Evolutionary conservation across 2,797 vertebrate genomes (phyloP), one percentile per base, ranked within the genome.

Genomic region (Xenopus petersii): DNA sequence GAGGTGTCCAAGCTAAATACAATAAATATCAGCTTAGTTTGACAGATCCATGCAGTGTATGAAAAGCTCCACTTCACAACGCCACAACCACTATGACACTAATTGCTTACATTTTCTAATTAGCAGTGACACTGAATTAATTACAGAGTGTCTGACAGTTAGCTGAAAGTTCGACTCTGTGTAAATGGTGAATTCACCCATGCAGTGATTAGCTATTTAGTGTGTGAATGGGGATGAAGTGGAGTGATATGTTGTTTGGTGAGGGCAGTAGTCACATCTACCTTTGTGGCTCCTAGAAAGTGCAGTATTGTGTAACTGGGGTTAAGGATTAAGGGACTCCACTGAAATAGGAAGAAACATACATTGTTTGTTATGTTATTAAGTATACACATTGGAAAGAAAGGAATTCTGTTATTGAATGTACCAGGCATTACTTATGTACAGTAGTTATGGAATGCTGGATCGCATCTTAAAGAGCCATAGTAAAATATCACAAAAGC

Each of bases 221-320:
- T 63, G 83, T 79, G 67, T 74, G 86, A 82, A 70, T 83, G 85
- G 75, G 71, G 60, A 81, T 85, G 85, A 84, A 60, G 73, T n/a
- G 63, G 67, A 80, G 56, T 0, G 81, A 60, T 60, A 79, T 79
- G 71, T 76, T 89, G 91, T 90, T 91, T 85, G 0, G 64, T 26
- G 10, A 73, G 59, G 65, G 54, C 13, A 56, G 82, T 70, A 75
- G 83, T 75, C 75, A 80, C 88, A 81, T 90, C 92, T 98, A 98
- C 95, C 96, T 98, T 98, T 83, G 95, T 95, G 87, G 96, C 93
- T 93, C 97, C 96, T 93, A 98, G 94, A 94, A 98, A 96, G 92
- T 98, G 97, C 93, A 98, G 95, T 89, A 99, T 98, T 88, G 96
- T 98, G 89, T 95, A 98, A 94, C 96, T 98, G 93, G 97, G 95